Evolutionary conservation across 2,113 vertebrate genomes (phyloP), one percentile per base, ranked within the genome.

Genomic region (Drymodes brunneopygia): DNA sequence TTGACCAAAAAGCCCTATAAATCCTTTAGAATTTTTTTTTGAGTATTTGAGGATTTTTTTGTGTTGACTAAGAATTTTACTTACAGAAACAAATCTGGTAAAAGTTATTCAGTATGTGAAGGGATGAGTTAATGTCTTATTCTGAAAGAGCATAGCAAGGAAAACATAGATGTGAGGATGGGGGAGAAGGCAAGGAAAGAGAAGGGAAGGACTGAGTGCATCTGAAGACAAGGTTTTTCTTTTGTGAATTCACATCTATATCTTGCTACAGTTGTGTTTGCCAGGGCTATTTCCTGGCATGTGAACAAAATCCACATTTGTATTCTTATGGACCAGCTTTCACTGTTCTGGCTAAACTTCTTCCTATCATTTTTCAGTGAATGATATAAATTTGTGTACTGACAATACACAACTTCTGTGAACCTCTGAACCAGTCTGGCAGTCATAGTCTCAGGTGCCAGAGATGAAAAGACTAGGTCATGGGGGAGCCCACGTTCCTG

Each of bases 361-460:
- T 44, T 92, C 47, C 40, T 60, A 6, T 16, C 84, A 9, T 81
- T 91, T 94, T 78, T 56, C 35, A 33, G 9, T 56, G 44, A 19
- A 9, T 70, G 45, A 23, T 45, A 42, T 2, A 21, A 50, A 70
- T 61, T 58, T 21, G 7, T 71, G 27, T 67, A 71, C 20, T 0
- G 0, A 27, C 0, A 0, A 25, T 33, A 42, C 0, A 0, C 17
- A 84, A 16, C 6, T 74, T 72, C 12, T 73, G 9, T 71, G 31
- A 80, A 40, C 12, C 33, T 69, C 24, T 72, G 48, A 79, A n/a
- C 33, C 35, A 27, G 27, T 45, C 58, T 78, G 47, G 23, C 83
- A 75, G 60, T 60, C n/a, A 31, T 29, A 25, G n/a, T 53, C 44
- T 42, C 48, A 70, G 35, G 25, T 70, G 38, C 17, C 47, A 86